Base-by-base conservation (phyloP, 2,888 invertebrate genomes). In the Automeris io region DNA sequence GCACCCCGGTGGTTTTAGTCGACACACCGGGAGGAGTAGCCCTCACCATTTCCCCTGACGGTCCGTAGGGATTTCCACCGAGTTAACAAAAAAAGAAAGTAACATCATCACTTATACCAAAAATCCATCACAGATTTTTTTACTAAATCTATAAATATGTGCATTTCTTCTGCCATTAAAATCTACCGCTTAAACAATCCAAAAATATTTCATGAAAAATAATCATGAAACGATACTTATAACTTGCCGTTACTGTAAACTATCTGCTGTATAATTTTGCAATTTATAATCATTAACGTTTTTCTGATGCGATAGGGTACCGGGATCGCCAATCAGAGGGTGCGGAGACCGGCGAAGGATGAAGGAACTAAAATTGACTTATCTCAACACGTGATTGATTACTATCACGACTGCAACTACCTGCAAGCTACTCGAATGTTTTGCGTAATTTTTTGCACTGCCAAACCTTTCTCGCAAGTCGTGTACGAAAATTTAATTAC, bases 381-480 rank as follows among this genome's bases (percentile, higher is more conserved):
- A 78, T 83, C 77, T 71, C 74, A 69, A 61, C 73, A 61, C 60
- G 61, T 82, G 86, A 86, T 86, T 82, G 83, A 86, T 86, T 68
- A 54, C 69, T 37, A 51, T 51, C 70, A 57, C 78, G 77, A 81
- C 79, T 76, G 78, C 60, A 57, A 65, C 67, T 67, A 68, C n/a
- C n/a, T n/a, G n/a, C 65, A 63, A 71, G 65, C 61, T 51, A 51
- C 49, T 55, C 50, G 54, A 64, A 82, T 78, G 78, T 58, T 49
- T 48, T 45, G 50, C 40, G 51, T 43, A 34, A 42, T 59, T 74
- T 77, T 77, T 77, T 71, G 50, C 48, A 33, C 22, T 12, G 47
- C 54, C 54, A 57, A 66, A 62, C 53, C 52, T 65, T 71, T 72
- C 67, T 63, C 49, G 53, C 46, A 53, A 53, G 51, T 57, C 49